A percentile compares a stretch with the other conserved stretches of the same genome.
These are phyloP conservation scores for Proisotoma minuta DNA, from an alignment of 2,888 invertebrate species.

Conservation along the genomic window DNA sequence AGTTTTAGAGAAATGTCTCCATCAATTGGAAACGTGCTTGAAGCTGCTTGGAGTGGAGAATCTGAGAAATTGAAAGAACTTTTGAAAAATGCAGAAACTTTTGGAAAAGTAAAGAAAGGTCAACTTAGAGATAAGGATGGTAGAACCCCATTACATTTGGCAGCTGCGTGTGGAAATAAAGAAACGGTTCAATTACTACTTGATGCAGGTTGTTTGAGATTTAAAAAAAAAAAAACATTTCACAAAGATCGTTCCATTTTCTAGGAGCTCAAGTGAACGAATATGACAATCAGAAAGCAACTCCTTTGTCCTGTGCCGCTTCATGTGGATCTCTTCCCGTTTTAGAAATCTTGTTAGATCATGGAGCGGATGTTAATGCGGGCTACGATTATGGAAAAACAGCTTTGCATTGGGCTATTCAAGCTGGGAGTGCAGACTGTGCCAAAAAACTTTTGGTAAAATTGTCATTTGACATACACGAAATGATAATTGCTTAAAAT, in stretches of 20 bases:
- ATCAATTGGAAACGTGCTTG: constrained; percentile 28
- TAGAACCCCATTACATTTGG: constrained; percentile 33
- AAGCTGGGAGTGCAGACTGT: constrained; percentile 70
- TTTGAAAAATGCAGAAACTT: constrained; percentile 13
- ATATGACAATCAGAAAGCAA: constrained; percentile 39
- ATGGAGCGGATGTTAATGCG: constrained; percentile 63
- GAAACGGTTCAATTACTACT: constrained; percentile 34
- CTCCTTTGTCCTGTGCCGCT: constrained; percentile 40
- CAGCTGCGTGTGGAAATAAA: constrained; percentile 40
- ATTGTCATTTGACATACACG: no score
- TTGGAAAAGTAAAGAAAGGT: constrained; percentile 8
- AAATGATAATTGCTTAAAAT: no score
- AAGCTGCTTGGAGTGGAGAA: constrained; percentile 41
- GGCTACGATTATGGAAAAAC: constrained; percentile 44
- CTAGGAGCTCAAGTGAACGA: constrained; percentile 37
- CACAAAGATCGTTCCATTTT: not conserved
- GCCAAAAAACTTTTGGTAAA: constrained; percentile 62
- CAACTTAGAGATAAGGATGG: constrained; percentile 19
- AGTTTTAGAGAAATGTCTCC: constrained; percentile 37
- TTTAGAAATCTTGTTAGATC: constrained; percentile 63
- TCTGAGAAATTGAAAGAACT: constrained; percentile 19
- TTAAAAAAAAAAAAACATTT: not conserved
- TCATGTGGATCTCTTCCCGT: constrained; percentile 63
- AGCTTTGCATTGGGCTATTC: constrained; percentile 68
- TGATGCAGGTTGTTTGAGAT: constrained; percentile 21